Conservation (phyloP, 2,888 invertebrate species). For the Diarsia mendica region DNA sequence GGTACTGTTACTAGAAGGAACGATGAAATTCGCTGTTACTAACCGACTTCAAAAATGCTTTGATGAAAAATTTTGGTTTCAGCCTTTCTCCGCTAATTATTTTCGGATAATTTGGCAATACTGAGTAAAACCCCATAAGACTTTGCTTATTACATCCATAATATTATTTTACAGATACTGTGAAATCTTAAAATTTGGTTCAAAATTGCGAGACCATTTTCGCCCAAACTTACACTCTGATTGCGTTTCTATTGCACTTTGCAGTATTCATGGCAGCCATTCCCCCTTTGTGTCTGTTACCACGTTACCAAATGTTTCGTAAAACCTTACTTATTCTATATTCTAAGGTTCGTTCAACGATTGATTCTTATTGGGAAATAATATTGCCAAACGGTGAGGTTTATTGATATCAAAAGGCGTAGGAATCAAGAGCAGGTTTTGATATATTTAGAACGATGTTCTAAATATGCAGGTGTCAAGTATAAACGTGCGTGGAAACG, state of each 20-base stretch:
- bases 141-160: fast-evolving
- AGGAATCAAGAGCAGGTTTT: conserved; percentile 36
- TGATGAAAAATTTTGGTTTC: background rate
- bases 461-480: conserved; percentile 45
- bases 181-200: background rate
- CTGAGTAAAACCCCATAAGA: background rate
- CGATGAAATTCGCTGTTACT: background rate
- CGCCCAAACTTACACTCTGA: conserved; percentile 26
- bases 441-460: conserved; percentile 23
- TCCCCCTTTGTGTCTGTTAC: conserved; percentile 76
- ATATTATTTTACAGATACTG: conserved; percentile 2
- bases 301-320: conserved; percentile 78
- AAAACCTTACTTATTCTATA: conserved; percentile 76
- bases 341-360: conserved; percentile 71
- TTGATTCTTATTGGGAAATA: conserved; percentile 71
- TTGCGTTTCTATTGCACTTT: conserved; percentile 51
- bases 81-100: background rate
- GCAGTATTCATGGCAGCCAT: conserved; percentile 50
- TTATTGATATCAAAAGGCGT: conserved; percentile 33
- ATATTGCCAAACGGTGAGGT: conserved; percentile 44
- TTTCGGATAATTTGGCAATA: background rate
- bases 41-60: background rate
- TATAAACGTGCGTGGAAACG: conserved; percentile 31
- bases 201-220: conserved; percentile 16
- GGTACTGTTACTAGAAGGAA: background rate